Evolutionary conservation across 2,113 vertebrate genomes (phyloP).

Genomic region (Seriola quinqueradiata): DNA sequence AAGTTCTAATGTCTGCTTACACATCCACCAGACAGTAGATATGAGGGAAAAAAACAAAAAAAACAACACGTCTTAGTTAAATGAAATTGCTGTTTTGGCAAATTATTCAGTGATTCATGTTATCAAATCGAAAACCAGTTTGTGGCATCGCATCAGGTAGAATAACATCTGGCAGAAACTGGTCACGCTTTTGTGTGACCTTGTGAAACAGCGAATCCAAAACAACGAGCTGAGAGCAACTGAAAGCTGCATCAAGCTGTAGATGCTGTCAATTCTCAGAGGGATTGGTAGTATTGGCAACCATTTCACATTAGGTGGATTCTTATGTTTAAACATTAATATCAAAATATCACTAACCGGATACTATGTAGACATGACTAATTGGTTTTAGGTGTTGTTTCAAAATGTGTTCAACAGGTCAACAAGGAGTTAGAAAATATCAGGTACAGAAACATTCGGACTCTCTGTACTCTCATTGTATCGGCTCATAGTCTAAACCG

Average conservation of each 20-base stretch:
- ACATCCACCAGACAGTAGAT: too few relatives aligned
- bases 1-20: too few relatives aligned
- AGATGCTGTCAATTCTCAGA: neutral
- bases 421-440: neutral
- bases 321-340: neutral
- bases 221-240: neutral
- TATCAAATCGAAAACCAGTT: neutral
- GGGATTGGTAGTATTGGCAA: neutral
- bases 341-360: neutral
- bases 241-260: too few relatives aligned
- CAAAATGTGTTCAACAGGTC: neutral
- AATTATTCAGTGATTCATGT: too few relatives aligned
- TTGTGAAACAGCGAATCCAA: neutral
- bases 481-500: neutral
- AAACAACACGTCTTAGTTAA: too few relatives aligned
- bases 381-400: neutral
- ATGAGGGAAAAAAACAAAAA: too few relatives aligned
- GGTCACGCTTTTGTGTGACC: neutral
- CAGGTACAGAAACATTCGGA: neutral
- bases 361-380: neutral
- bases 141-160: neutral
- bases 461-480: neutral
- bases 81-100: too few relatives aligned
- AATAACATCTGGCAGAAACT: neutral
- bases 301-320: neutral